These are phyloP conservation scores for Eulemur albifrons DNA, from an alignment of 2,797 vertebrate genomes.

Conservation along the genomic window DNA sequence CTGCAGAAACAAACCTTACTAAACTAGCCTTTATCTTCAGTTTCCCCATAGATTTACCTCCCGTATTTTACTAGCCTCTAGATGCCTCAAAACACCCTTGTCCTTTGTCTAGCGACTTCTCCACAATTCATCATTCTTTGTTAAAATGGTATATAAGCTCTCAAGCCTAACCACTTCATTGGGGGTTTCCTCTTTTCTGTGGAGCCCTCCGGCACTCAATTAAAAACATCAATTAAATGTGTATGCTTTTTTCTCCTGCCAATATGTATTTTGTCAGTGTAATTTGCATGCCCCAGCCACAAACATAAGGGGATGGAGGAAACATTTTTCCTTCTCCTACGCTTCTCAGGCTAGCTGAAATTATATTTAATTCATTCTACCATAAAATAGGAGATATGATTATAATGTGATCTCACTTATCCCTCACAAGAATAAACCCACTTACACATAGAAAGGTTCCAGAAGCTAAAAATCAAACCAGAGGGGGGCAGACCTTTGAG, in stretches of 20 bases:
- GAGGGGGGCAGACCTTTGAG: background rate
- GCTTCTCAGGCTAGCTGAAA: background rate
- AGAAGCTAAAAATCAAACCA: background rate
- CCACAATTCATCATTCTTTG: background rate
- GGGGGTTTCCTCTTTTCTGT: background rate
- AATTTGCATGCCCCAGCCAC: background rate
- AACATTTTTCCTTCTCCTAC: background rate
- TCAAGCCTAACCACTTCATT: background rate
- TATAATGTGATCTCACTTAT: background rate
- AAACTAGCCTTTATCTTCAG: background rate
- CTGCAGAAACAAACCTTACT: background rate
- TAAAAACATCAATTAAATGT: background rate
- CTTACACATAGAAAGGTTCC: background rate
- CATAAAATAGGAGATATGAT: background rate
- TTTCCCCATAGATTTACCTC: background rate
- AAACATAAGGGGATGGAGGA: background rate
- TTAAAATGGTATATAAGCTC: background rate
- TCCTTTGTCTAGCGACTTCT: background rate
- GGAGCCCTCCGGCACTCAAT: too few species aligned
- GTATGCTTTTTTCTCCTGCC: background rate
- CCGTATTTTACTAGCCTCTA: background rate
- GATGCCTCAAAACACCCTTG: background rate
- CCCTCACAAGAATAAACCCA: background rate
- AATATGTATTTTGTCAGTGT: background rate
- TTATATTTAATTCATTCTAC: background rate